Percentiles rank a stretch among this genome's conserved stretches.
Conservation (phyloP, 2,888 invertebrate species). For the Isoperla grammatica region DNA sequence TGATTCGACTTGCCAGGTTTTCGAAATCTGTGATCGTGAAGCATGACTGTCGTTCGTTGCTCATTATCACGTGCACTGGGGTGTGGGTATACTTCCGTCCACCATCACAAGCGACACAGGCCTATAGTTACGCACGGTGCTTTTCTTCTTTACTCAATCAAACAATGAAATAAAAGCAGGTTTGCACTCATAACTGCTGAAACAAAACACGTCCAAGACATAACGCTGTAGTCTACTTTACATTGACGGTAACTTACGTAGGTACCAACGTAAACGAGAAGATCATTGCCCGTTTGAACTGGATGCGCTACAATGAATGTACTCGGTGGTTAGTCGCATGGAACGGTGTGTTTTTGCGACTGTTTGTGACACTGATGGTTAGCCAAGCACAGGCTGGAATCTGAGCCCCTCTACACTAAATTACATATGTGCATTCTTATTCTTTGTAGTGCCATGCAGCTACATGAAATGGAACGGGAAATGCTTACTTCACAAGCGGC, state of each 20-base stretch:
- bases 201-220: no score
- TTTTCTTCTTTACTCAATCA: no score
- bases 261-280: background rate
- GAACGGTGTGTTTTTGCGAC: slow-evolving; percentile 9
- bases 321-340: background rate
- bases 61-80: slow-evolving; percentile 21
- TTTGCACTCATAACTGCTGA: no score
- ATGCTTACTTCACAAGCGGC: background rate
- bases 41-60: slow-evolving; percentile 18
- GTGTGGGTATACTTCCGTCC: slow-evolving; percentile 19
- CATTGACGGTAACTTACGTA: background rate
- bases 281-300: slow-evolving; percentile 1
- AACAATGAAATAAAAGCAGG: no score
- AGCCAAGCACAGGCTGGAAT: slow-evolving; percentile 1
- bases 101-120: slow-evolving; percentile 1
- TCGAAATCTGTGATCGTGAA: background rate
- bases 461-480: background rate
- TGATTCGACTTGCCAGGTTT: no score
- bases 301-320: slow-evolving; percentile 8
- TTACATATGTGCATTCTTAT: no score
- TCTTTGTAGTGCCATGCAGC: background rate
- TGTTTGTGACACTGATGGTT: slow-evolving; percentile 2
- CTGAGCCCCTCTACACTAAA: no score
- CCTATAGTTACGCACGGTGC: no score
- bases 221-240: background rate